Conservation (phyloP, 2,888 invertebrate genomes). For the Torymus auratus region DNA sequence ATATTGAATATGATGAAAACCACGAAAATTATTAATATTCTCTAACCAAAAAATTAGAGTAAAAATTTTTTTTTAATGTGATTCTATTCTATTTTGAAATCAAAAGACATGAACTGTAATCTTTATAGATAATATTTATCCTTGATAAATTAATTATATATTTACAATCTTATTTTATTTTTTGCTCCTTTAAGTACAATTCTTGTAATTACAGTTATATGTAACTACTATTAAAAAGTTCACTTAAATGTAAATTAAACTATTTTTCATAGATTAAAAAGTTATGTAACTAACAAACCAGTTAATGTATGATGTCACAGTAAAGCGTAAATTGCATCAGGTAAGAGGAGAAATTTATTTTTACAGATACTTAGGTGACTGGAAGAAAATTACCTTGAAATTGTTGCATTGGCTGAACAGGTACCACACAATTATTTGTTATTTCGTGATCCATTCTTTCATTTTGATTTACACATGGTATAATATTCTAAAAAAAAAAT, state of each 20-base stretch:
- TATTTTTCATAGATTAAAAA: not conserved
- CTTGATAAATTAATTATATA: too few relatives aligned
- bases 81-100: too few relatives aligned
- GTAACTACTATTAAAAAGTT: too few relatives aligned
- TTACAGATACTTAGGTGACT: conserved; percentile 21
- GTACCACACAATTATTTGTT: conserved; percentile 69
- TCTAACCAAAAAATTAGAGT: too few relatives aligned
- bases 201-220: too few relatives aligned
- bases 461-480: conserved; percentile 69
- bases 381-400: conserved; percentile 69
- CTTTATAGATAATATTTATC: too few relatives aligned
- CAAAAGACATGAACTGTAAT: too few relatives aligned
- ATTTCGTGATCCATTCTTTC: conserved; percentile 72
- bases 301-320: conserved; percentile 26
- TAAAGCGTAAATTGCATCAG: conserved; percentile 48
- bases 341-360: conserved; percentile 31
- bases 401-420: conserved; percentile 71
- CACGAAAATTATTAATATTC: too few relatives aligned
- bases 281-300: conserved; percentile 29
- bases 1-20: too few relatives aligned
- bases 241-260: not conserved
- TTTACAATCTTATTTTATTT: too few relatives aligned
- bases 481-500: conserved; percentile 65
- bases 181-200: too few relatives aligned
- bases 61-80: too few relatives aligned